Evolutionary conservation across 2,888 invertebrate species (phyloP).

Genomic region (Phalera bucephala): DNA sequence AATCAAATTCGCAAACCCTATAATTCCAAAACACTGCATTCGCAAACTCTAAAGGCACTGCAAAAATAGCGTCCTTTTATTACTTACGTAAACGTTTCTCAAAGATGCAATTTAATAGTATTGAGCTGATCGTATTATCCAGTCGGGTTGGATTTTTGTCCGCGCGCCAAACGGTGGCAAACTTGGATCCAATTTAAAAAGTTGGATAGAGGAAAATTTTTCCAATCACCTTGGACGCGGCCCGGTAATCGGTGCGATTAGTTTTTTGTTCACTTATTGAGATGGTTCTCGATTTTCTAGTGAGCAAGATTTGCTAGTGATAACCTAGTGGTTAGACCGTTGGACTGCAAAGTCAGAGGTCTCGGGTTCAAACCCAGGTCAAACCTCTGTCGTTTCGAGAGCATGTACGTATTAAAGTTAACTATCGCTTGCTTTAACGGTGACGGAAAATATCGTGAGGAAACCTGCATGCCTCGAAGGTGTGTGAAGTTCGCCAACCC

Average conservation of each 20-base stretch:
- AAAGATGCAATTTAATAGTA: conserved; percentile 76
- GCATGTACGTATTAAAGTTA: too few species aligned
- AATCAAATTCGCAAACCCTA: too few species aligned
- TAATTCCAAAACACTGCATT: too few species aligned
- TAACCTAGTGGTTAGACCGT: too few species aligned
- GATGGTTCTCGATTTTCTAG: conserved; percentile 12
- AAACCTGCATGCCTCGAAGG: too few species aligned
- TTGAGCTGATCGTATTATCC: conserved; percentile 72
- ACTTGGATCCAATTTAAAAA: conserved; percentile 79
- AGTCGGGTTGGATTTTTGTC: conserved; percentile 49
- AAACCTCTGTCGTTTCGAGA: too few species aligned
- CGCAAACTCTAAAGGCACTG: too few species aligned
- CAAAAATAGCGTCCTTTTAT: conserved; percentile 39
- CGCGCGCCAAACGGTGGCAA: conserved; percentile 66
- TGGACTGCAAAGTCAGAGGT: too few species aligned
- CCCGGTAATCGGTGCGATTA: conserved; percentile 69
- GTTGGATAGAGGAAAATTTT: conserved; percentile 70
- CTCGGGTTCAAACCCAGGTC: neutral
- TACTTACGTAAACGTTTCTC: conserved; percentile 62
- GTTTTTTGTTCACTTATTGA: conserved; percentile 43
- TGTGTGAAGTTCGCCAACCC: too few species aligned
- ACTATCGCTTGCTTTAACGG: too few species aligned
- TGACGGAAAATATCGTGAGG: too few species aligned
- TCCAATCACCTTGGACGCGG: conserved; percentile 68
- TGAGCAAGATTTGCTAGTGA: neutral